A percentile compares a stretch with the other conserved stretches of the same genome.
These are phyloP conservation scores for Colossoma macropomum DNA, from an alignment of 2,113 vertebrate species.

Conservation along the genomic window DNA sequence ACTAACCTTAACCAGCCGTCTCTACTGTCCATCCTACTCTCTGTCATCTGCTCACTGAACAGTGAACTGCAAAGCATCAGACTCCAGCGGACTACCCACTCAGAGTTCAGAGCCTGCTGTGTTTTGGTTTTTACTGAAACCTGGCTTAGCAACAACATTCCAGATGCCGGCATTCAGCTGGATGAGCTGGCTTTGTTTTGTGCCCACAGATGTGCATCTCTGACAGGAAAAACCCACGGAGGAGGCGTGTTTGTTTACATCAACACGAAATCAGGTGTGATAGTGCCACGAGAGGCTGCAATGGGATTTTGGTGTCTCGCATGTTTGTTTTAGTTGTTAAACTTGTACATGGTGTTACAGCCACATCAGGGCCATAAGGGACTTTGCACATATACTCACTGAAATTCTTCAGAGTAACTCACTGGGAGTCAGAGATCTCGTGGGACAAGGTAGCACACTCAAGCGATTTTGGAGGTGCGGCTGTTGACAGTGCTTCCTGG, in stretches of 20 bases:
- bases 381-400: too few relatives aligned
- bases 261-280: not conserved
- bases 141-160: conserved; percentile 9
- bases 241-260: conserved; percentile 4
- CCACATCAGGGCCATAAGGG: too few relatives aligned
- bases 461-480: too few relatives aligned
- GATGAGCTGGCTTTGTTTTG: not conserved
- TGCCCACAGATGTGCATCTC: not conserved
- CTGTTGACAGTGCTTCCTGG: too few relatives aligned
- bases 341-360: too few relatives aligned
- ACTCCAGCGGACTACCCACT: not conserved
- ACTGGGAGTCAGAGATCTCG: too few relatives aligned
- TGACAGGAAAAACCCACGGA: not conserved
- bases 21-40: not conserved
- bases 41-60: not conserved
- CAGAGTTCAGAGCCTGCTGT: not conserved
- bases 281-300: too few relatives aligned
- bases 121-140: not conserved
- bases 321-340: too few relatives aligned
- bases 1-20: not conserved
- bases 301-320: too few relatives aligned
- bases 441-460: too few relatives aligned
- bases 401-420: too few relatives aligned
- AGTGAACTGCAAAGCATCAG: not conserved
- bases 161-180: conserved; percentile 13